These are phyloP conservation scores for Clostera curtula DNA, from an alignment of 2,888 invertebrate genomes.

Conservation along the genomic window DNA sequence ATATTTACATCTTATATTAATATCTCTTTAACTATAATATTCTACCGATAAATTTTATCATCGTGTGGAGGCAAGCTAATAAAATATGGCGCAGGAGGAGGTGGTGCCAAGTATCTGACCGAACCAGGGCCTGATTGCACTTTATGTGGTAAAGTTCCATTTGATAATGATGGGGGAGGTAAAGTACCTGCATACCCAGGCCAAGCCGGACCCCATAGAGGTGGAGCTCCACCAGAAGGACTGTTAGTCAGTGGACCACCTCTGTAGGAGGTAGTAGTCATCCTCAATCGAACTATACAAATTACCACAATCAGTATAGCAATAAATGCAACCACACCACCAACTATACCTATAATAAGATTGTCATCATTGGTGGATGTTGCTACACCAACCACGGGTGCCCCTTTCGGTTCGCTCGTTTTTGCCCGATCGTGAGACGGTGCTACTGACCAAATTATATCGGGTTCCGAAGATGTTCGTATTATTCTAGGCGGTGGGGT, in stretches of 20 bases:
- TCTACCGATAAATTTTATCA: slow-evolving; percentile 79
- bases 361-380: slow-evolving; percentile 90
- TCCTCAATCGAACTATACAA: slow-evolving; percentile 86
- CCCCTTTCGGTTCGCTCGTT: slow-evolving; percentile 76
- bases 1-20: slow-evolving; percentile 8
- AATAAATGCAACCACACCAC: slow-evolving; percentile 93
- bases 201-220: slow-evolving; percentile 73
- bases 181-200: slow-evolving; percentile 76
- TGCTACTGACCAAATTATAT: slow-evolving; percentile 93
- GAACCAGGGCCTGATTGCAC: slow-evolving; percentile 70
- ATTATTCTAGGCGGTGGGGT: slow-evolving; percentile 68
- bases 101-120: slow-evolving; percentile 74
- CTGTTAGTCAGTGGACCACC: slow-evolving; percentile 80
- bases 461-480: slow-evolving; percentile 83
- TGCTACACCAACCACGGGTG: slow-evolving; percentile 69
- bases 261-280: slow-evolving; percentile 80
- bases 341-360: slow-evolving; percentile 95
- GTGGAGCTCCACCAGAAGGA: slow-evolving; percentile 75
- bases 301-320: slow-evolving; percentile 91
- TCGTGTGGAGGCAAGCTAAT: slow-evolving; percentile 77
- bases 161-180: slow-evolving; percentile 75
- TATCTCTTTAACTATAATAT: slow-evolving; percentile 6
- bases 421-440: slow-evolving; percentile 78
- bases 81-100: slow-evolving; percentile 76
- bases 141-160: slow-evolving; percentile 81